These are phyloP conservation scores for Drosophila histrio DNA, from an alignment of 2,888 invertebrate genomes.

Conservation along the genomic window DNA sequence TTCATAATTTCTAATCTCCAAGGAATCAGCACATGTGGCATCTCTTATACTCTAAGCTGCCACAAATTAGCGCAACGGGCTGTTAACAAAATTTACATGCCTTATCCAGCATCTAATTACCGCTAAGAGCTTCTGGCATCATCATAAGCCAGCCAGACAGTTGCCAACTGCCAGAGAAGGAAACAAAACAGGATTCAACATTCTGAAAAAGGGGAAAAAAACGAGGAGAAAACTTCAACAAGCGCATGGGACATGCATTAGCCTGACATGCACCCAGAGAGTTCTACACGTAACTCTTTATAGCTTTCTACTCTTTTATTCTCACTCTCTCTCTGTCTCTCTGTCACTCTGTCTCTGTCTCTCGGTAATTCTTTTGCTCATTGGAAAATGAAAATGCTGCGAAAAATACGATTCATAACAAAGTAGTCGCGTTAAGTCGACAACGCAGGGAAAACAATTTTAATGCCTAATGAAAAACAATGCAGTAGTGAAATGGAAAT, in stretches of 20 bases:
- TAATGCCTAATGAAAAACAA: slow-evolving; percentile 72
- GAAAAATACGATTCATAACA: slow-evolving; percentile 45
- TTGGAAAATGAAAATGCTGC: slow-evolving; percentile 37
- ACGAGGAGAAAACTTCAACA: slow-evolving; percentile 32
- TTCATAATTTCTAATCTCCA: slow-evolving; percentile 33
- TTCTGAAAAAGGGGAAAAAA: neutral
- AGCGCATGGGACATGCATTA: slow-evolving; percentile 61
- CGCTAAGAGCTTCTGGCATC: slow-evolving; percentile 55
- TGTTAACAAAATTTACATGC: slow-evolving; percentile 51
- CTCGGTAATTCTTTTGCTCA: neutral
- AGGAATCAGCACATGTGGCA: slow-evolving; percentile 29
- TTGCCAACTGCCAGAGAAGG: slow-evolving; percentile 26
- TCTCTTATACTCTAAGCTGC: slow-evolving; percentile 15
- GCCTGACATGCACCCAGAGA: slow-evolving; percentile 51
- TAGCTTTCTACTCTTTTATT: neutral
- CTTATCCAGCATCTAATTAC: slow-evolving; percentile 71
- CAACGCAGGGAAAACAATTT: slow-evolving; percentile 69
- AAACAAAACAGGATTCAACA: slow-evolving; percentile 5
- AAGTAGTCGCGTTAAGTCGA: slow-evolving; percentile 63
- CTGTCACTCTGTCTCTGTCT: neutral
- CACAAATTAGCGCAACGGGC: slow-evolving; percentile 31
- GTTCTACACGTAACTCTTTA: slow-evolving; percentile 24
- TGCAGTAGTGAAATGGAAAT: slow-evolving; percentile 38
- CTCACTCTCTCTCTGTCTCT: neutral
- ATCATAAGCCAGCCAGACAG: slow-evolving; percentile 49